Base-by-base conservation (phyloP, 1,140 invertebrate genomes). In the Lucilia sericata region DNA sequence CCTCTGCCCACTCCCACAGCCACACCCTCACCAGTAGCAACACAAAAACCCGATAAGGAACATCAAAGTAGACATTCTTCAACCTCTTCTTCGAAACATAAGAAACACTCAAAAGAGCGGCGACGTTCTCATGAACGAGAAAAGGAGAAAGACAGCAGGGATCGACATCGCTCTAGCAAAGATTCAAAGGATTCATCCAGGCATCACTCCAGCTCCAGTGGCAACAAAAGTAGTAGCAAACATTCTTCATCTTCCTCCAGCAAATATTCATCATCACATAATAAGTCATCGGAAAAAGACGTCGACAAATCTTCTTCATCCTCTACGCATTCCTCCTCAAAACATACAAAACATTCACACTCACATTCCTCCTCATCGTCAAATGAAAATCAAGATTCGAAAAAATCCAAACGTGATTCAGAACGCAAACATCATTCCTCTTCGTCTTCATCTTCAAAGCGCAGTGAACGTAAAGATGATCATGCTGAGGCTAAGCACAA, bases 251-350 rank as follows among this genome's bases (percentile, higher is more conserved):
- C 82, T 0, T 84, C 85, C 14, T 83, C 83, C 36, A 85, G 87
- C 17, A 86, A 81, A 65, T 86, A 87, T 82, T 88, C 88, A 13
- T 89, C 88, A 1, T 88, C 88, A 0, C 87, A 86, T 83, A 86
- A 88, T 17, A 87, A 85, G 10, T 81, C 74, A 34, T 9, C 14
- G 7, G 86, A 85, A 0, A 80, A 87, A 88, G 9, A 87, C 86
- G 2, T 85, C 81, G 25, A 85, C 85, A 10, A 88, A 87, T n/a
- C 87, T 84, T 75, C 85, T 9, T 85, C 88, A 74, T 81, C 76
- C 25, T 74, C 83, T 25, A 80, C 42, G 65, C 55, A 74, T 81
- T 70, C 65, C 78, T 81, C 76, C 14, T 74, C 83, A 25, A 80
- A 70, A 81, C 34, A 74, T 74, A 17, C 8, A 49, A 84, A 12